Percentiles rank a stretch among this genome's conserved stretches.
phyloP scores from a whole-genome alignment of 2,888 invertebrate genomes.

The Ophion slaviceki region DNA sequence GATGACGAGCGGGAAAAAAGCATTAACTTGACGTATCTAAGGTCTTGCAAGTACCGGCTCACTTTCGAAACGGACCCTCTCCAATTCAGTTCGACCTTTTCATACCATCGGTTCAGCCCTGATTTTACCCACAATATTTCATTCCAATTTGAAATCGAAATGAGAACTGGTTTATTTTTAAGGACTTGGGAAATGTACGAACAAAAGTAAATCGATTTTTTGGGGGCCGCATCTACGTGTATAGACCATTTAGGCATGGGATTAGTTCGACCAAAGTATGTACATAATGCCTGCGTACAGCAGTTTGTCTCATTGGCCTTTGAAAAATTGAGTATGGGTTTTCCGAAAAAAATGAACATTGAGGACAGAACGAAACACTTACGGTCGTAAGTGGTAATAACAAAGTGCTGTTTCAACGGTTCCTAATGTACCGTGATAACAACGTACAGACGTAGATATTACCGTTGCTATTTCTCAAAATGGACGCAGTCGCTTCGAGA shows the following conservation, averaged over 20 bases:
- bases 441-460: slow-evolving; percentile 22
- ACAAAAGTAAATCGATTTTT: not conserved
- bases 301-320: not conserved
- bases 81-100: not conserved
- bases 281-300: not conserved
- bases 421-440: slow-evolving; percentile 17
- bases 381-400: slow-evolving; percentile 36
- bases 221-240: not conserved
- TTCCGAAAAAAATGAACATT: slow-evolving; percentile 3
- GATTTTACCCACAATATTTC: not conserved
- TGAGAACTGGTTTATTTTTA: not conserved
- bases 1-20: slow-evolving; percentile 24
- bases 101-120: not conserved
- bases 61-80: not conserved
- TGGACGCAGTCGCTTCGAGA: slow-evolving; percentile 61
- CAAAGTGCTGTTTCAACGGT: slow-evolving; percentile 27
- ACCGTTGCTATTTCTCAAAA: slow-evolving; percentile 55
- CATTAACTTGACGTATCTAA: not conserved
- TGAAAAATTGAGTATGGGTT: not conserved
- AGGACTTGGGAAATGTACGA: not conserved
- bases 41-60: slow-evolving; percentile 1
- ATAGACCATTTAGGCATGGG: not conserved
- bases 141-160: not conserved
- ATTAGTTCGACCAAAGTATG: not conserved
- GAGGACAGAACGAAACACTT: not conserved